A percentile compares a stretch with the other conserved stretches of the same genome.
Evolutionary conservation across 2,888 invertebrate species (phyloP).

Genomic region (Oscheius onirici): DNA sequence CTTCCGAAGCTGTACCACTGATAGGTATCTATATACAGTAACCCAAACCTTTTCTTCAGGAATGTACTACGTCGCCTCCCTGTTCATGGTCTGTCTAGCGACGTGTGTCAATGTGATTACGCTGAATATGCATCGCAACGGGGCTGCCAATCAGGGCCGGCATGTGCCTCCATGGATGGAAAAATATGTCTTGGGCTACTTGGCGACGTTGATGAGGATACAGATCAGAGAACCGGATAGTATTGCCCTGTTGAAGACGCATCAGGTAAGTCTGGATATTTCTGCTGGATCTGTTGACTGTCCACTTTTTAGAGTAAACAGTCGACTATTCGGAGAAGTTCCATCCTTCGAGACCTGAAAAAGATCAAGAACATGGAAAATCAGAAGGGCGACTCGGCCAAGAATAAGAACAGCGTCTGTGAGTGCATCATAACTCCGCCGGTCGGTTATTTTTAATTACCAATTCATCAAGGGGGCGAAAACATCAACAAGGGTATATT

Average conservation of each 20-base stretch:
- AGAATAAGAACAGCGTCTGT: slow-evolving; percentile 14
- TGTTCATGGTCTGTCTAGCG: slow-evolving; percentile 75
- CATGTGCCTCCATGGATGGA: slow-evolving; percentile 62
- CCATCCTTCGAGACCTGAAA: slow-evolving; percentile 67
- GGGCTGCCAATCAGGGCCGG: slow-evolving; percentile 66
- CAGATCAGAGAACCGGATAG: slow-evolving; percentile 69
- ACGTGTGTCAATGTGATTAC: slow-evolving; percentile 81
- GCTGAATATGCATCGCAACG: slow-evolving; percentile 80
- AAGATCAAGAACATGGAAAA: slow-evolving; percentile 67
- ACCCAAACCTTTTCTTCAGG: slow-evolving; percentile 69
- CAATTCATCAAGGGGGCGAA: too few relatives aligned
- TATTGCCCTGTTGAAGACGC: slow-evolving; percentile 66
- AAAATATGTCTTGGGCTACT: slow-evolving; percentile 65
- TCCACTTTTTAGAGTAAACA: slow-evolving; percentile 51
- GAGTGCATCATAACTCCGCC: slow-evolving; percentile 27
- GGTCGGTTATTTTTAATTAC: slow-evolving; percentile 2
- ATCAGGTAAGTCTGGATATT: slow-evolving; percentile 46
- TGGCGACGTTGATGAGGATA: slow-evolving; percentile 68
- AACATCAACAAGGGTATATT: background rate
- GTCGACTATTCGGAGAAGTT: slow-evolving; percentile 65
- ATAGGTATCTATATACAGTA: slow-evolving; percentile 72
- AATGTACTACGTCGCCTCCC: slow-evolving; percentile 76
- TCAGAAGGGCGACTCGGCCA: slow-evolving; percentile 35
- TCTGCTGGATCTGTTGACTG: background rate
- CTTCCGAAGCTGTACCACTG: slow-evolving; percentile 76